These are phyloP conservation scores for Odontamblyopus lacepedii DNA, from an alignment of 2,797 vertebrate species.

Conservation along the genomic window DNA sequence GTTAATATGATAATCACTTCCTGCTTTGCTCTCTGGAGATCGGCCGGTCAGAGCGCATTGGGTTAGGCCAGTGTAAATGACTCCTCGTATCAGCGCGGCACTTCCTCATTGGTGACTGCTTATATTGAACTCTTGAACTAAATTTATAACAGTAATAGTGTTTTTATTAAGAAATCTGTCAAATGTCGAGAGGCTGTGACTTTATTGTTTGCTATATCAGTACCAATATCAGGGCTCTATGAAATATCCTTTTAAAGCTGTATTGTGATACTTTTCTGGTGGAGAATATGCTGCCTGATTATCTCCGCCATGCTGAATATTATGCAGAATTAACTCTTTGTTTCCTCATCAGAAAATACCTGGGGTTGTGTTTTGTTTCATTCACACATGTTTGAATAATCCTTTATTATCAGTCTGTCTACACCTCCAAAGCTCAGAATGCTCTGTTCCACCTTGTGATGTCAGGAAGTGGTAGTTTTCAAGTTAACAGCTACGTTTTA, in stretches of 20 bases:
- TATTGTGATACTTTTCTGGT: too few species aligned
- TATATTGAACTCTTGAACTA: conserved; percentile 9
- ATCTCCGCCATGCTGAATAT: not conserved
- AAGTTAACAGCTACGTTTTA: too few species aligned
- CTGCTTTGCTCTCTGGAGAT: conserved; percentile 49
- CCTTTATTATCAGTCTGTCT: too few species aligned
- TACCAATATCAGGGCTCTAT: not conserved
- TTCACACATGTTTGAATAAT: too few species aligned
- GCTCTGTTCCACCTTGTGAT: too few species aligned
- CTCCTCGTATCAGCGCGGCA: conserved; percentile 28
- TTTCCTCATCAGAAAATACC: too few species aligned
- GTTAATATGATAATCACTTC: conserved; percentile 63
- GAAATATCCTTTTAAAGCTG: not conserved
- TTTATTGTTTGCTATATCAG: not conserved
- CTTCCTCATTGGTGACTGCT: conserved; percentile 32
- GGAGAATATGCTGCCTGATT: too few species aligned
- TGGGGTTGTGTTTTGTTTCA: too few species aligned
- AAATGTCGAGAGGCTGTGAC: not conserved
- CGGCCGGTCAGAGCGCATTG: conserved; percentile 43
- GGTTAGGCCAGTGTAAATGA: conserved; percentile 46
- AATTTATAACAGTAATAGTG: not conserved
- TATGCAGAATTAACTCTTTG: not conserved
- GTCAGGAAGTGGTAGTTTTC: too few species aligned
- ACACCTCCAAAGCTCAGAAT: too few species aligned
- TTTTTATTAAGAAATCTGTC: conserved; percentile 10